These are phyloP conservation scores for Gari tellinella DNA, from an alignment of 2,888 invertebrate genomes.

Conservation along the genomic window DNA sequence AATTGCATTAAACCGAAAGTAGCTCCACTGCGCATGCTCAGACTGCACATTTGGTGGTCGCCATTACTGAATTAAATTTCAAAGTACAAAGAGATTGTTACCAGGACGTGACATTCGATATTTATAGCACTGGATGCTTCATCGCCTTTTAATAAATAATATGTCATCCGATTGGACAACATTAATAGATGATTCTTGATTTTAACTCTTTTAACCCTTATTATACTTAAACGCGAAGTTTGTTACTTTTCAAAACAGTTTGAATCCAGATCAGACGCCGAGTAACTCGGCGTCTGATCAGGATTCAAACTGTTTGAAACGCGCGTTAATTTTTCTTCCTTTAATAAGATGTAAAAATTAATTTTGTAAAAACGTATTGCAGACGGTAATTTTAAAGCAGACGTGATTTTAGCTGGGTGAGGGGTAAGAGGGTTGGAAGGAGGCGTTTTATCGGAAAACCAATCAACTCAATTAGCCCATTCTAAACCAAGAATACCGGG, in stretches of 20 bases:
- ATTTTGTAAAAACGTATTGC: too few species aligned
- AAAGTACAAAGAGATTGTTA: conserved; percentile 35
- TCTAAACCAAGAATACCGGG: not conserved
- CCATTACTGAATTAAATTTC: conserved; percentile 48
- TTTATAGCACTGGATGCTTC: conserved; percentile 40
- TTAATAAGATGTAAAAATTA: too few species aligned
- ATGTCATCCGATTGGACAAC: conserved; percentile 27
- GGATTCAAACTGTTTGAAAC: too few species aligned
- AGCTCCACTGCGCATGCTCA: conserved; percentile 67
- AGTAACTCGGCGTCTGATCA: too few species aligned
- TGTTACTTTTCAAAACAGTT: too few species aligned
- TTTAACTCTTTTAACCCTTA: conserved; percentile 25
- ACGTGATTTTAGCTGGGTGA: too few species aligned
- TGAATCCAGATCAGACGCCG: too few species aligned
- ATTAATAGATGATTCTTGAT: conserved; percentile 24
- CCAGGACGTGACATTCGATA: conserved; percentile 33
- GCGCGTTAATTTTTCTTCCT: too few species aligned
- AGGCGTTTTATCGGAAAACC: not conserved
- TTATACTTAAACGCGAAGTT: too few species aligned
- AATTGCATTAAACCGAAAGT: conserved; percentile 56
- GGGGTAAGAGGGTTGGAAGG: too few species aligned
- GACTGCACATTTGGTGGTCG: conserved; percentile 67
- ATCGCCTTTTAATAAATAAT: conserved; percentile 51
- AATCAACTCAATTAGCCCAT: conserved; percentile 2
- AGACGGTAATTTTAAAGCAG: too few species aligned